Percentiles rank a stretch among this genome's conserved stretches.
These are phyloP conservation scores for Seira musarum DNA, from an alignment of 2,888 invertebrate species.

Conservation along the genomic window DNA sequence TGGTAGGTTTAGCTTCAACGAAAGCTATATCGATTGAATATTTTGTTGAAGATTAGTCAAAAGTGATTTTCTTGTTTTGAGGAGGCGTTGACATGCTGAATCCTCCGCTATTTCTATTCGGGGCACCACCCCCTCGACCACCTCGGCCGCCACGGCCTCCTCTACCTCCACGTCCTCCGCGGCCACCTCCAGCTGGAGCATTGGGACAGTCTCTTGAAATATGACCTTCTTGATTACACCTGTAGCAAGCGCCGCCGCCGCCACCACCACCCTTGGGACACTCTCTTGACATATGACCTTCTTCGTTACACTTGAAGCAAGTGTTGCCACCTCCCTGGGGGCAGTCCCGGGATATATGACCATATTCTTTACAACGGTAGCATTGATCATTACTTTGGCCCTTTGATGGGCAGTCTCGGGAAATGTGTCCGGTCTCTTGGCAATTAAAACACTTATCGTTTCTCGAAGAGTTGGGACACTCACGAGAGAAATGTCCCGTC, in stretches of 20 bases:
- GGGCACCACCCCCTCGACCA: constrained; percentile 55
- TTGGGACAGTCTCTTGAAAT: constrained; percentile 14
- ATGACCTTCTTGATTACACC: constrained; percentile 46
- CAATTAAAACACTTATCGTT: constrained; percentile 53
- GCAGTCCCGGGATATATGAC: constrained; percentile 51
- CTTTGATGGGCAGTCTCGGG: constrained; percentile 55
- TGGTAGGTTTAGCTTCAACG: too few species aligned
- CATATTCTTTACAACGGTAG: constrained; percentile 28
- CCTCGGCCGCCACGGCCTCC: constrained; percentile 70
- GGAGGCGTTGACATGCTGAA: constrained; percentile 70
- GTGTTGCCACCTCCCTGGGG: constrained; percentile 65
- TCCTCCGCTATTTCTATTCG: constrained; percentile 64
- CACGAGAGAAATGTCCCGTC: constrained; percentile 38
- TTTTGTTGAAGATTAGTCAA: constrained; percentile 74
- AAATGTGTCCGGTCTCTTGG: constrained; percentile 33
- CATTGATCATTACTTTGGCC: constrained; percentile 61
- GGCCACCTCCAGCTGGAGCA: constrained; percentile 67
- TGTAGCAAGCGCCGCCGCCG: constrained; percentile 69
- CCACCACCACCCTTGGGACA: constrained; percentile 67
- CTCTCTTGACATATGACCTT: constrained; percentile 47
- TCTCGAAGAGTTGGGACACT: constrained; percentile 33
- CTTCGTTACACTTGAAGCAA: constrained; percentile 41
- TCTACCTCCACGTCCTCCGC: constrained; percentile 65
- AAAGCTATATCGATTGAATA: too few species aligned
- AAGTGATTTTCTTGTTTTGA: constrained; percentile 85